Evolutionary conservation across 1,140 invertebrate species (phyloP).

Genomic region (Scaptomyza graminum): DNA sequence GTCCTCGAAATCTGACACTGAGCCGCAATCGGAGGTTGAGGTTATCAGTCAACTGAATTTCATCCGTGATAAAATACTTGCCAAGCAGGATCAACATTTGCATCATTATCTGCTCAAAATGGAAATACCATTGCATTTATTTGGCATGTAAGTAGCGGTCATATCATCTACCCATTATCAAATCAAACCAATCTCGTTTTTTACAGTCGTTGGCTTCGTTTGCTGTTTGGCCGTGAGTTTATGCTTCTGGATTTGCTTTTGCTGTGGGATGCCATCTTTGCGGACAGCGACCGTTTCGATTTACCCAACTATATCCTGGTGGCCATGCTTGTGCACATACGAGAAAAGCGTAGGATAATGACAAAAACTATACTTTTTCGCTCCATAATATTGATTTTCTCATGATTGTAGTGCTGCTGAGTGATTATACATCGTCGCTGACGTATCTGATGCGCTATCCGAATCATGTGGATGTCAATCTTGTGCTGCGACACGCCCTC

Average conservation of each 20-base stretch:
- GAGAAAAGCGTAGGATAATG: conserved; percentile 87
- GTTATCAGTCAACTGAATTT: conserved; percentile 88
- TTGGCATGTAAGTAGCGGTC: conserved; percentile 89
- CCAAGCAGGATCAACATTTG: conserved; percentile 87
- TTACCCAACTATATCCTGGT: conserved; percentile 91
- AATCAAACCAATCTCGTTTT: conserved; percentile 16
- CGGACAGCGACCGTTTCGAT: conserved; percentile 88
- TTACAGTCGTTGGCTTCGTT: conserved; percentile 90
- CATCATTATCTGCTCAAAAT: conserved; percentile 88
- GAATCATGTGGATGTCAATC: conserved; percentile 86
- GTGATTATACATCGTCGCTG: conserved; percentile 88
- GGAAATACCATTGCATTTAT: conserved; percentile 91
- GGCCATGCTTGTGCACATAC: conserved; percentile 90
- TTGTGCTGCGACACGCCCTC: conserved; percentile 87
- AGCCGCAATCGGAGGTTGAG: conserved; percentile 85
- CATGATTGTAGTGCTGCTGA: conserved; percentile 85
- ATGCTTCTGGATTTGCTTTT: conserved; percentile 89
- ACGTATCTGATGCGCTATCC: conserved; percentile 89
- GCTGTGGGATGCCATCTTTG: conserved; percentile 92
- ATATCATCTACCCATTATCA: neutral
- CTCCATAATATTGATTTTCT: neutral
- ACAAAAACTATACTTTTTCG: neutral
- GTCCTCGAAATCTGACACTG: conserved; percentile 35
- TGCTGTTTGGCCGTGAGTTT: conserved; percentile 92
- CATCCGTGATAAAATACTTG: conserved; percentile 88